Evolutionary conservation across 1,140 invertebrate genomes (phyloP), one percentile per base, ranked within the genome.

Genomic region (Caenorhabditis remanei): DNA sequence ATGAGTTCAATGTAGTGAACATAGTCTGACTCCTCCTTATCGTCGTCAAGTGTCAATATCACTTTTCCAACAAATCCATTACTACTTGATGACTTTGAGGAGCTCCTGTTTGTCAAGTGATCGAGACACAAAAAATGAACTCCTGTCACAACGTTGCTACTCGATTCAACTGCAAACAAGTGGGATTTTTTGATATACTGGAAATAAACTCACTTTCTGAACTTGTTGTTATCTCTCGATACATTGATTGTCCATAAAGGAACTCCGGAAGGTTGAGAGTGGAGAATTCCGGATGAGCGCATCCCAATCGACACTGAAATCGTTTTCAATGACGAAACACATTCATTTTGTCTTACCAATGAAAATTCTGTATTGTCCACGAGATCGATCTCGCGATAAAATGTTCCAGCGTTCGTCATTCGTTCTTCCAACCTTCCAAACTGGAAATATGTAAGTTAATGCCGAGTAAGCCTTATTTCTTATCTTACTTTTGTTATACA

Each of bases 251-350:
- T 50, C 71, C 71, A n/a, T 13, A 79, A 6, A 14, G 16, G 11
- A 79, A 79, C 14, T 41, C 71, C 11, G 71, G n/a, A 4, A 79
- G 46, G 11, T 24, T 50, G 9, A 79, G 71, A 0, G 32, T 16
- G 0, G 46, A 9, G 46, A 43, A 79, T 79, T 50, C 71, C 2
- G 43, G 71, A n/a, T 41, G 32, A 41, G 14, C 24, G 46, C 71
- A 79, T 79, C 71, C 71, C n/a, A 79, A 50, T 24, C 40, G 13
- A n/a, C 71, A 79, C 71, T 46, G 43, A 48, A 65, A 65, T 1
- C 32, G 2, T 32, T 32, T 32, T 32, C 32, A 32, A 32, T 32
- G 32, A 32, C 32, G 2, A 32, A 32, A 32, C 32, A 32, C 32
- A 32, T 32, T 32, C 32, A 32, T 32, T 32, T 32, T 32, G 32